phyloP scores from a whole-genome alignment of 1,140 invertebrate genomes.

The Sminthurides bifidus region DNA sequence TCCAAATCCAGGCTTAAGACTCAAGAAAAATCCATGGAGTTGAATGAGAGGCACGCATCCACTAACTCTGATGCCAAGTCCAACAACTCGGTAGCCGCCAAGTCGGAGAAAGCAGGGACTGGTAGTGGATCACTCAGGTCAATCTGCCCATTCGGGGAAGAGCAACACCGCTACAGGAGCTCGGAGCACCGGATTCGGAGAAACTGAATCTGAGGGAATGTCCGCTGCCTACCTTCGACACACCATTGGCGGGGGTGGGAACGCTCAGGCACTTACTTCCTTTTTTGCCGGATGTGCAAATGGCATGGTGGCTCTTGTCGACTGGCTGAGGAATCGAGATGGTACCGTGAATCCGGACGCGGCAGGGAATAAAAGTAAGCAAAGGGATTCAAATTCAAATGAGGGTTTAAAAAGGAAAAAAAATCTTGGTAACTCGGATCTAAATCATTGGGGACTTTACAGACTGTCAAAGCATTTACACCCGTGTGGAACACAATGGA shows the following conservation, averaged over 20 bases:
- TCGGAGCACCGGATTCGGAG: neutral
- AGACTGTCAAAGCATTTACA: slow-evolving; percentile 20
- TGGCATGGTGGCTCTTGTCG: slow-evolving; percentile 16
- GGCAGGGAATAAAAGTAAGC: slow-evolving; percentile 16
- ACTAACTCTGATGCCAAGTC: too few relatives aligned
- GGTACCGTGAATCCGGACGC: slow-evolving; percentile 10
- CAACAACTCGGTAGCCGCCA: too few relatives aligned
- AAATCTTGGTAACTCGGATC: neutral
- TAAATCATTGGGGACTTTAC: neutral
- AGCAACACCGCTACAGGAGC: neutral
- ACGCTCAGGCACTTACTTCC: slow-evolving; percentile 6
- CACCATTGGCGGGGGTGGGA: neutral
- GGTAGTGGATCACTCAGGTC: neutral
- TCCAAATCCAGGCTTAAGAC: neutral
- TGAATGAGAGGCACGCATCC: too few relatives aligned
- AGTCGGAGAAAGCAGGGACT: neutral
- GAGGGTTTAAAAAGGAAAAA: neutral
- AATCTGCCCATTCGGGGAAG: neutral
- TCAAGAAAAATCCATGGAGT: neutral
- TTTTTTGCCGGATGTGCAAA: slow-evolving; percentile 25
- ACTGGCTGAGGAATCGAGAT: slow-evolving; percentile 26
- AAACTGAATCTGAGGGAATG: neutral
- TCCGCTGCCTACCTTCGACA: too few relatives aligned
- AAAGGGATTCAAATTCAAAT: neutral
- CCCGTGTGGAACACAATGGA: slow-evolving; percentile 35